Conservation (phyloP, 1,140 invertebrate species). For the Drosophila malerkotliana region DNA sequence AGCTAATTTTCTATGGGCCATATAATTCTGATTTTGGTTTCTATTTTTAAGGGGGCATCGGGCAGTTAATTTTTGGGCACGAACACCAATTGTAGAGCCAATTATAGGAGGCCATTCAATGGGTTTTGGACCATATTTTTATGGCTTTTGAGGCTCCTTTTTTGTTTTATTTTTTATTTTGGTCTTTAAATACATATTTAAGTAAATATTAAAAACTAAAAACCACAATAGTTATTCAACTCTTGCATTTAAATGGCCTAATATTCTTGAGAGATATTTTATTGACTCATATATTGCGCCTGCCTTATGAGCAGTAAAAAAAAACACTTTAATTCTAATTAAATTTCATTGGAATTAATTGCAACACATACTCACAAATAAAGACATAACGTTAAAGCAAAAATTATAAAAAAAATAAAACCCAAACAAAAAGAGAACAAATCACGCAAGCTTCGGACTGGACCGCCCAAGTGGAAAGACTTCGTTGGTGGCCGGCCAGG, state of each 20-base stretch:
- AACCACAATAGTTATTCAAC: conserved; percentile 2
- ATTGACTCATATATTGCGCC: conserved; percentile 34
- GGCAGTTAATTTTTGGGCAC: conserved; percentile 47
- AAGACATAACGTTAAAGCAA: conserved; percentile 11
- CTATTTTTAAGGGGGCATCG: conserved; percentile 23
- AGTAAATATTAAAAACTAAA: not conserved
- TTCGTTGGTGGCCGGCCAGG: conserved; percentile 51
- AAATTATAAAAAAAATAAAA: conserved; percentile 9
- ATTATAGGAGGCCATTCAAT: conserved; percentile 20
- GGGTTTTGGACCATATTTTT: not conserved
- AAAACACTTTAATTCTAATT: conserved; percentile 48
- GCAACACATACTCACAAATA: conserved; percentile 24
- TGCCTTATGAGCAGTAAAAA: conserved; percentile 8
- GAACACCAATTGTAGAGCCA: conserved; percentile 50
- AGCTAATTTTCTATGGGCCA: conserved; percentile 69
- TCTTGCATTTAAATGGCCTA: conserved; percentile 19
- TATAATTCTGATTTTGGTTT: conserved; percentile 51
- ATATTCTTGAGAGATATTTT: conserved; percentile 22
- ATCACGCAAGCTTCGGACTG: conserved; percentile 31
- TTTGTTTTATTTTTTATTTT: no score
- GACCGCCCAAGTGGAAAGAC: conserved; percentile 56
- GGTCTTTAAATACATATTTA: not conserved
- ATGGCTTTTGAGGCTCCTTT: conserved; percentile 1
- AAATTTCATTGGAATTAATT: conserved; percentile 63
- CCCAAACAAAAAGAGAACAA: conserved; percentile 36